Conservation (phyloP, 2,797 vertebrate genomes). For the Tenualosa thibaudeaui region DNA sequence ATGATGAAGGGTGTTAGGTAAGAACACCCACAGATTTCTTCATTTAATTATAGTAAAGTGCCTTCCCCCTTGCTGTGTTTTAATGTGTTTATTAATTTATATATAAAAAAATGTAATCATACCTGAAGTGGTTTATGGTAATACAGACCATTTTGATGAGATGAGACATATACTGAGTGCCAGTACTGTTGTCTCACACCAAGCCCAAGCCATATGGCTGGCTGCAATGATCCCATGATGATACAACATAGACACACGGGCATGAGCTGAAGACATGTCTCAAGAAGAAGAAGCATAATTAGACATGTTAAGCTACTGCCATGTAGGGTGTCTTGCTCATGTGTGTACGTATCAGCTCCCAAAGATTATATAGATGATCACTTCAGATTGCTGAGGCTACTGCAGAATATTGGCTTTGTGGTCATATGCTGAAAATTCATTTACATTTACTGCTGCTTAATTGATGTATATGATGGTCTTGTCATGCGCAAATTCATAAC, state of each 20-base stretch:
- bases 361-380: not conserved
- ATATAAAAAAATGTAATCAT: not conserved
- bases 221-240: not conserved
- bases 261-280: not conserved
- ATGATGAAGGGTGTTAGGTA: not conserved
- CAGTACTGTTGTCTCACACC: not conserved
- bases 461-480: not conserved
- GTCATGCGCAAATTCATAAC: not conserved
- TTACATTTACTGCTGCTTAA: not conserved
- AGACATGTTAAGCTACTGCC: not conserved
- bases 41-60: not conserved
- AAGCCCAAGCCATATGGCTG: not conserved
- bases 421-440: not conserved
- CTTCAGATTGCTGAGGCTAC: not conserved
- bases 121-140: not conserved
- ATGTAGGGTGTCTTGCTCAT: not conserved
- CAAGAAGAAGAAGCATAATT: not conserved
- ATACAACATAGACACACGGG: not conserved
- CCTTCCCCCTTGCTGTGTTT: not conserved
- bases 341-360: not conserved
- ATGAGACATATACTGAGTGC: not conserved
- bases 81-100: no score
- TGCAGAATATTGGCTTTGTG: not conserved
- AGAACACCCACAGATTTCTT: slow-evolving; percentile 1
- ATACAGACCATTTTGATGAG: not conserved